phyloP scores from a whole-genome alignment of 2,113 vertebrate species.

The Silurus asotus region DNA sequence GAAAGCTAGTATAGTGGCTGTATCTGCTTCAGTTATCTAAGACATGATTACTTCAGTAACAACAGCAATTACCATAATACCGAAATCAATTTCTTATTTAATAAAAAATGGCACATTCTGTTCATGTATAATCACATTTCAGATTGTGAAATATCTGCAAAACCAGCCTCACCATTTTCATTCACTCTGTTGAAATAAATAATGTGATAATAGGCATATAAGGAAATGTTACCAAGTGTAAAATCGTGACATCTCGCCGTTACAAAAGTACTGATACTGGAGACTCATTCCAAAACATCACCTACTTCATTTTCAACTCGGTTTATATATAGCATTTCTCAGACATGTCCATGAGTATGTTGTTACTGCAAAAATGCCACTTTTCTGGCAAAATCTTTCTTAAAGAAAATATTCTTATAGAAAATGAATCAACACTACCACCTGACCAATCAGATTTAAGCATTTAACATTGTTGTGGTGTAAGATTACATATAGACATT shows the following conservation, averaged over 20 bases:
- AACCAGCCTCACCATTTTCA: neutral
- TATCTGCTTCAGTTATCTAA: neutral
- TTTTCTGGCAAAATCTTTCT: neutral
- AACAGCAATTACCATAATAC: neutral
- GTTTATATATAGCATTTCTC: neutral
- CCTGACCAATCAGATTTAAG: neutral
- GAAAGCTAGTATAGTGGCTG: neutral
- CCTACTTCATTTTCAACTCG: neutral
- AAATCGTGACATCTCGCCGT: neutral
- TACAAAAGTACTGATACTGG: neutral
- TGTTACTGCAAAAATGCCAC: neutral
- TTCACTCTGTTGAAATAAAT: neutral
- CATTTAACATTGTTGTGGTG: neutral
- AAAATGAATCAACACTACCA: neutral
- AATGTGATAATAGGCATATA: neutral
- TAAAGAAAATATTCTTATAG: neutral
- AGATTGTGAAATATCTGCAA: neutral
- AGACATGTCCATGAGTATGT: neutral
- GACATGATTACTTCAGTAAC: too few species aligned
- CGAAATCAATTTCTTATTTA: neutral
- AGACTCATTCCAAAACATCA: conserved; percentile 1
- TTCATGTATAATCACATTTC: neutral
- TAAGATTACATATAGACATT: neutral
- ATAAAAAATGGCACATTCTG: neutral
- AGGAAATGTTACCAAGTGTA: neutral